Evolutionary conservation across 1,140 invertebrate species (phyloP).

Genomic region (Drosophila busckii): DNA sequence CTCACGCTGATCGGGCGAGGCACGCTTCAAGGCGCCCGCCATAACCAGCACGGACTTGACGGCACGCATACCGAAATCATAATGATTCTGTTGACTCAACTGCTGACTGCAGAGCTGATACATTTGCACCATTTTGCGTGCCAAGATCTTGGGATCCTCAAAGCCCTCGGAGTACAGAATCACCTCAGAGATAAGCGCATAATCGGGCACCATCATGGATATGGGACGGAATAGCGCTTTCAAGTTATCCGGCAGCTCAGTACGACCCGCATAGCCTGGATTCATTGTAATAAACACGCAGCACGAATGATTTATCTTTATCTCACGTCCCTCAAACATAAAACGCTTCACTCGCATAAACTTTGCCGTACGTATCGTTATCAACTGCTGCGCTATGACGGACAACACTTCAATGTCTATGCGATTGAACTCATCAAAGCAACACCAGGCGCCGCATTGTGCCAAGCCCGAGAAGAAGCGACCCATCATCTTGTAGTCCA

Average conservation of each 20-base stretch:
- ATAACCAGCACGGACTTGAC: slow-evolving; percentile 88
- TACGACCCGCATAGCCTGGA: slow-evolving; percentile 93
- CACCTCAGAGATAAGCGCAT: slow-evolving; percentile 94
- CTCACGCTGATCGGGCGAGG: slow-evolving; percentile 89
- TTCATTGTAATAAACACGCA: slow-evolving; percentile 95
- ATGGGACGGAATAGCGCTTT: slow-evolving; percentile 93
- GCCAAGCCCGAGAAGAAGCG: slow-evolving; percentile 91
- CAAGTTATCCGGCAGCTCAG: slow-evolving; percentile 89
- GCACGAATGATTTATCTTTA: slow-evolving; percentile 90
- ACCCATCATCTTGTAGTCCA: slow-evolving; percentile 93
- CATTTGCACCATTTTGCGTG: slow-evolving; percentile 94
- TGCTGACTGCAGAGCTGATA: slow-evolving; percentile 95
- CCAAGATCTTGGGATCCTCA: slow-evolving; percentile 90
- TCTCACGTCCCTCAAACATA: slow-evolving; percentile 93
- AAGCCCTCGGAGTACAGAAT: slow-evolving; percentile 96
- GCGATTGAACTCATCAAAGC: slow-evolving; percentile 95
- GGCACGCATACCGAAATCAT: slow-evolving; percentile 94
- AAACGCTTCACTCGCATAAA: slow-evolving; percentile 84
- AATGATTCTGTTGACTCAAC: slow-evolving; percentile 94
- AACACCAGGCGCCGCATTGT: slow-evolving; percentile 94
- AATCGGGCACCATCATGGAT: slow-evolving; percentile 96
- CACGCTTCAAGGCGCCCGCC: slow-evolving; percentile 92
- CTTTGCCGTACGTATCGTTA: slow-evolving; percentile 89
- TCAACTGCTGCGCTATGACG: slow-evolving; percentile 91
- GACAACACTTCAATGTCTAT: slow-evolving; percentile 95